Evolutionary conservation across 2,888 invertebrate species (phyloP), one percentile per base, ranked within the genome.

Genomic region (Cephus runcator): DNA sequence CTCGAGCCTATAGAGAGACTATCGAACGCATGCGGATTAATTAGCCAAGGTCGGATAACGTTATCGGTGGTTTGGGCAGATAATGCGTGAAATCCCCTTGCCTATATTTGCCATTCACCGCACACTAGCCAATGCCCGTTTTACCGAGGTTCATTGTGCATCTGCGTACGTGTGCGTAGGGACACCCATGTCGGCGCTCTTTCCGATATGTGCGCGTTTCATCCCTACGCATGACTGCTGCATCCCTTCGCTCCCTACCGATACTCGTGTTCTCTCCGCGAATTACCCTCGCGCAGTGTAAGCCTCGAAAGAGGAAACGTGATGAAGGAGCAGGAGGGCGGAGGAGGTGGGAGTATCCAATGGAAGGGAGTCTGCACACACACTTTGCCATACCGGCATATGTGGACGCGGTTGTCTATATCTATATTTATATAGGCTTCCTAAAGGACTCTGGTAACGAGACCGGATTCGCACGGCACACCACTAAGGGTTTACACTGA

Each of bases 21-120:
- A 56, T 80, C 83, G 79, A 76, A 75, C 80, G 80, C 77, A 69
- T 78, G 73, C 81, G 84, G 85, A 85, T 85, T 85, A 85, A 85
- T 85, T 84, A 85, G 79, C 82, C 80, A 73, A 73, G 36, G 76
- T 73, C 30, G 68, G 34, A 77, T 80, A 80, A 80, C 80, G 84
- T 85, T 85, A 85, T 85, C 85, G 81, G 82, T 79, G 83, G 81
- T 80, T 79, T 81, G 84, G 80, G 82, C 79, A 85, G 85, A 85
- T 85, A 85, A 85, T 84, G 85, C 82, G 84, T 82, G 23, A 56
- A 56, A 56, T 56, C 56, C 56, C 56, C 56, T 15, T 56, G 56
- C 23, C 56, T 56, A 56, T 23, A 56, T 56, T 56, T 56, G 56
- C 15, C 56, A 56, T 56, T 9, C 23, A 15, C 56, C 56, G 9